Percentiles rank a stretch among this genome's conserved stretches.
phyloP scores from a whole-genome alignment of 2,797 vertebrate genomes.

The Betta splendens region DNA sequence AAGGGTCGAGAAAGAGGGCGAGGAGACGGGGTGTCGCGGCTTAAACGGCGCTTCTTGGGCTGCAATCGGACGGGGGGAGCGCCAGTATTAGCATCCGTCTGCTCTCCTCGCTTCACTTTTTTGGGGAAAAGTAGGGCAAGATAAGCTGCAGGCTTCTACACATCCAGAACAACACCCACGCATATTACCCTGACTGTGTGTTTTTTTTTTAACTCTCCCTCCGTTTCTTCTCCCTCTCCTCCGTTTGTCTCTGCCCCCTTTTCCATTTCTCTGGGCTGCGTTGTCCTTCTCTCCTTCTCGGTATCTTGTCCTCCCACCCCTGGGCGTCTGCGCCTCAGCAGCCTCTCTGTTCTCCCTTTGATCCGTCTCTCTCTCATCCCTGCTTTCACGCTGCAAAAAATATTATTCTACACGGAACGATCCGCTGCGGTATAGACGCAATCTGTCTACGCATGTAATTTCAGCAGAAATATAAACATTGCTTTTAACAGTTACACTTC shows the following conservation, averaged over 20 bases:
- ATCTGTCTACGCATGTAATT: too few relatives aligned
- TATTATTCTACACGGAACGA: too few relatives aligned
- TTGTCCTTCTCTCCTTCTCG: constrained; percentile 45
- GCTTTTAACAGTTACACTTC: too few relatives aligned
- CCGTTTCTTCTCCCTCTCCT: background rate
- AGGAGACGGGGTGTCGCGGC: constrained; percentile 18
- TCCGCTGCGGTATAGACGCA: too few relatives aligned
- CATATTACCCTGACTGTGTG: constrained; percentile 35
- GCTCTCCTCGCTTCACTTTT: constrained; percentile 37
- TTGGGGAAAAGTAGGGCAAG: constrained; percentile 77
- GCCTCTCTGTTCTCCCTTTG: constrained; percentile 44
- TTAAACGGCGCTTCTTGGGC: constrained; percentile 34
- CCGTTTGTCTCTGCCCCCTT: constrained; percentile 1
- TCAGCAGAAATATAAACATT: too few relatives aligned
- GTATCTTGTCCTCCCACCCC: constrained; percentile 42
- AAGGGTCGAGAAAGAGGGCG: constrained; percentile 1
- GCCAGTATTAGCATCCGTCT: constrained; percentile 47
- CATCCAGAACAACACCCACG: constrained; percentile 66
- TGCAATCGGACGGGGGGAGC: constrained; percentile 31
- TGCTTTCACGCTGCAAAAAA: constrained; percentile 43
- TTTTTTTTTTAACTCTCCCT: background rate
- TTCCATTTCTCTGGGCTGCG: constrained; percentile 28
- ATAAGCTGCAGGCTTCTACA: constrained; percentile 76
- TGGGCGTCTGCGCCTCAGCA: constrained; percentile 46
- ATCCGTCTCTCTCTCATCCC: constrained; percentile 44